Conservation (phyloP, 2,113 vertebrate species). For the Carassius carassius region DNA sequence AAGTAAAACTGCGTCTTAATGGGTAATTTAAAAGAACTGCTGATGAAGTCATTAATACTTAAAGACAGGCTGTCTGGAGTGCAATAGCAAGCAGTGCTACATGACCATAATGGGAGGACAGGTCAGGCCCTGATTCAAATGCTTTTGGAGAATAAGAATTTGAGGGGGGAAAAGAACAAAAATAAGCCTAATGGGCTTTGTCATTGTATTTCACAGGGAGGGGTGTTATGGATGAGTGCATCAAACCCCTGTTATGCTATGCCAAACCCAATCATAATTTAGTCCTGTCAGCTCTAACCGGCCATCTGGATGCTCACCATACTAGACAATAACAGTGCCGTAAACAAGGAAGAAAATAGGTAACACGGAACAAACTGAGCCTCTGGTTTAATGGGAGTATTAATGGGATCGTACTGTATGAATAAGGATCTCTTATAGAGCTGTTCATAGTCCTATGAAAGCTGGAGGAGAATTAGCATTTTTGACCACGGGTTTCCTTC, state of each 20-base stretch:
- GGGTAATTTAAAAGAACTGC: conserved; percentile 60
- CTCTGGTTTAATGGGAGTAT: background rate
- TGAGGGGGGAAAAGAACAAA: conserved; percentile 15
- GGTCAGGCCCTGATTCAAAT: conserved; percentile 42
- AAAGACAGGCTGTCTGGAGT: conserved; percentile 54
- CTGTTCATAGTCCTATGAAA: background rate
- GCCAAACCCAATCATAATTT: conserved; percentile 49
- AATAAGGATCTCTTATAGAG: conserved; percentile 8
- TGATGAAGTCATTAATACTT: conserved; percentile 66
- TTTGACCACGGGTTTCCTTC: background rate
- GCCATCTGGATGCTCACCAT: conserved; percentile 44
- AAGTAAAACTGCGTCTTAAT: conserved; percentile 40
- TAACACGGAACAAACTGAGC: background rate
- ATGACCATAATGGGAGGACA: conserved; percentile 51
- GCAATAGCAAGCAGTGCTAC: conserved; percentile 56
- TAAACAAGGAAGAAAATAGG: background rate
- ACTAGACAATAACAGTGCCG: conserved; percentile 15
- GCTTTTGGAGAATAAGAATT: conserved; percentile 46
- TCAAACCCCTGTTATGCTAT: conserved; percentile 34
- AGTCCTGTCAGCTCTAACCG: conserved; percentile 49
- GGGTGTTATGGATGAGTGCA: conserved; percentile 36
- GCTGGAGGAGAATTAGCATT: background rate
- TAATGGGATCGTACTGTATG: background rate
- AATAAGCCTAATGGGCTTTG: conserved; percentile 31
- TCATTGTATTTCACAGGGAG: conserved; percentile 11